A percentile compares a stretch with the other conserved stretches of the same genome.
phyloP scores from a whole-genome alignment of 2,113 vertebrate genomes.

The Corythornis madagascariensis region DNA sequence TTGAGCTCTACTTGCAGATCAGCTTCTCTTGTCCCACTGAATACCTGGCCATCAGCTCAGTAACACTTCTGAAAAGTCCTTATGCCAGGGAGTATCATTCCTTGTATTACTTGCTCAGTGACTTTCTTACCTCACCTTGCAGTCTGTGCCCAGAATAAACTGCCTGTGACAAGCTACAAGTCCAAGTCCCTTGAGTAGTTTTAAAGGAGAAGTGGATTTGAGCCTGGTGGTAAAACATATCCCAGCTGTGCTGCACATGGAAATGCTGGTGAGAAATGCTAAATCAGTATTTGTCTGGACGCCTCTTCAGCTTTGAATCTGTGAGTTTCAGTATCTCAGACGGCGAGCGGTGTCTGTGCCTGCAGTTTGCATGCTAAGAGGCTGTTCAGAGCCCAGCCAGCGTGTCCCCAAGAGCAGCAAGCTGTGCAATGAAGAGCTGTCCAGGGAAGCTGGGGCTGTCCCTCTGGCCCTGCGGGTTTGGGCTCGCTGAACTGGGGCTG shows the following conservation, averaged over 20 bases:
- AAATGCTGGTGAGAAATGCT: neutral
- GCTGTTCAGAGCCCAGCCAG: neutral
- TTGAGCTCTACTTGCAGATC: neutral
- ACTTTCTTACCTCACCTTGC: constrained; percentile 48
- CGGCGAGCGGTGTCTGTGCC: neutral
- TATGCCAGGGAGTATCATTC: neutral
- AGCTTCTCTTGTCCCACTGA: neutral
- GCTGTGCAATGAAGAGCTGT: neutral
- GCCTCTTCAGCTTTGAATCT: neutral
- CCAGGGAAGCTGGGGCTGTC: neutral
- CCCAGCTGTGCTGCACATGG: neutral
- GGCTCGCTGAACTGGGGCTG: neutral
- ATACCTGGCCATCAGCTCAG: neutral
- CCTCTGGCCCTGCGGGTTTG: neutral
- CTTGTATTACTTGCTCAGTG: neutral
- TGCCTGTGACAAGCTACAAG: constrained; percentile 23
- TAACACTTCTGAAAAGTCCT: neutral
- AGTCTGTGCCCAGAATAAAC: constrained; percentile 21
- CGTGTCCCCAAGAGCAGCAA: fast-evolving
- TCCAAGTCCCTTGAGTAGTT: constrained; percentile 12
- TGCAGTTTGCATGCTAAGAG: neutral
- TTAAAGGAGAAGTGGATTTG: neutral
- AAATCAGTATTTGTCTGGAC: neutral
- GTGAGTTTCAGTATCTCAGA: neutral
- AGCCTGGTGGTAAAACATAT: constrained; percentile 14